Percentiles rank a stretch among this genome's conserved stretches.
These are phyloP conservation scores for Euproctis similis DNA, from an alignment of 2,888 invertebrate species.

Conservation along the genomic window DNA sequence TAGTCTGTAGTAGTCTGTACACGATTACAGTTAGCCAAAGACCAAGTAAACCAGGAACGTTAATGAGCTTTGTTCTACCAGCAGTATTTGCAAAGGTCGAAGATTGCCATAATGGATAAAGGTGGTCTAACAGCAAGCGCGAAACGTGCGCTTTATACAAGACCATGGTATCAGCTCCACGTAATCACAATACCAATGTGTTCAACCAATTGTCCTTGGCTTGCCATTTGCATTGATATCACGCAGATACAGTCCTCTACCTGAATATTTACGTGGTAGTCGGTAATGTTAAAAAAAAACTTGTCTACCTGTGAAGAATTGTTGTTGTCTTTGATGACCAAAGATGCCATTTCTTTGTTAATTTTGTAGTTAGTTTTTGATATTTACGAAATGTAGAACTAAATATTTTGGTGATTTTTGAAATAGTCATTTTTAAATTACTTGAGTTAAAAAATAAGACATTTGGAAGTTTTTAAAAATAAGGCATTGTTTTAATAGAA, in stretches of 20 bases:
- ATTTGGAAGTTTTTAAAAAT: too few relatives aligned
- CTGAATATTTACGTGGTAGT: too few relatives aligned
- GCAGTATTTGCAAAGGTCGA: constrained; percentile 18
- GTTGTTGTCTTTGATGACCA: too few relatives aligned
- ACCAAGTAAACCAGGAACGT: neutral
- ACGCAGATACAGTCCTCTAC: constrained; percentile 12
- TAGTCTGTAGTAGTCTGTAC: constrained; percentile 7
- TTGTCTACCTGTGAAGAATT: too few relatives aligned
- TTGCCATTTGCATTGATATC: constrained; percentile 25
- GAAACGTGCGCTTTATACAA: constrained; percentile 13
- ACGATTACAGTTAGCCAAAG: constrained; percentile 5
- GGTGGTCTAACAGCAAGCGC: constrained; percentile 14
- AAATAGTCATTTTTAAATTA: too few relatives aligned
- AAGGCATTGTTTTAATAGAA: too few relatives aligned
- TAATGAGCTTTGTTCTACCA: constrained; percentile 23
- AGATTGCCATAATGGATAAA: constrained; percentile 34
- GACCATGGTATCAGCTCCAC: constrained; percentile 26
- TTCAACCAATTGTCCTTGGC: constrained; percentile 44
- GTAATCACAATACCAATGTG: constrained; percentile 36
- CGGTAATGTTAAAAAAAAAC: too few relatives aligned
- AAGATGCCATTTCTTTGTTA: too few relatives aligned
- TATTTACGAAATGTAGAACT: too few relatives aligned
- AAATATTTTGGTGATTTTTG: too few relatives aligned
- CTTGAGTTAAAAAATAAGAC: too few relatives aligned
- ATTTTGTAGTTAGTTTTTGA: too few relatives aligned